A percentile compares a stretch with the other conserved stretches of the same genome.
These are phyloP conservation scores for Leucoraja erinaceus DNA, from an alignment of 2,113 vertebrate genomes.

Conservation along the genomic window DNA sequence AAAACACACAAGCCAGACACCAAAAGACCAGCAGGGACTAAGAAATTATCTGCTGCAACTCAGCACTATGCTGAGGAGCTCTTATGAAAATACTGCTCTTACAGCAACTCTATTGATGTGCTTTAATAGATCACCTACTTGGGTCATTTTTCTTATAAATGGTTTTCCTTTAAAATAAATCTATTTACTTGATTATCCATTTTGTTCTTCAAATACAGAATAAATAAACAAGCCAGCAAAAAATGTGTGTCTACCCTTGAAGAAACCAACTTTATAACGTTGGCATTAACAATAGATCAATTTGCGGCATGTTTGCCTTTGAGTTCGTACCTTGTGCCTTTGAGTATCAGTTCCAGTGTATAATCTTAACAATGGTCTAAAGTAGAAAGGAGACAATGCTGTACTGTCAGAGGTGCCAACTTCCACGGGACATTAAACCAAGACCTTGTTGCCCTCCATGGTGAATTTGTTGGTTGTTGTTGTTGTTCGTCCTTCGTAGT, in stretches of 20 bases:
- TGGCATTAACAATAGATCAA: not conserved
- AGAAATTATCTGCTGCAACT: conserved; percentile 15
- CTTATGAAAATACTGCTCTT: not conserved
- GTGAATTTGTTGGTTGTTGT: not conserved
- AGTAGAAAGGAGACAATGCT: not conserved
- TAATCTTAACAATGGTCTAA: not conserved
- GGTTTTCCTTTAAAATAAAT: not conserved
- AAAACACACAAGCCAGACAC: not conserved
- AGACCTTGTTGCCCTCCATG: no score
- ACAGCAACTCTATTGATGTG: not conserved
- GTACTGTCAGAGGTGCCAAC: not conserved
- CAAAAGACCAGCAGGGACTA: not conserved
- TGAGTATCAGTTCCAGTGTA: not conserved
- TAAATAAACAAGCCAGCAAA: not conserved
- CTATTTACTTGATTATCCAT: not conserved
- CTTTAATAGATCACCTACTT: not conserved
- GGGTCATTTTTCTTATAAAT: not conserved
- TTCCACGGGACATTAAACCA: not conserved
- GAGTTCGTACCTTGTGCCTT: not conserved
- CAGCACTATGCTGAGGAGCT: not conserved
- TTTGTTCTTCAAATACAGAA: not conserved
- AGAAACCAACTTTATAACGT: not conserved
- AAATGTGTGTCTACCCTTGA: not conserved
- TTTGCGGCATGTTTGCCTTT: not conserved
- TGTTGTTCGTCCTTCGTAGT: no score